Evolutionary conservation across 1,140 invertebrate genomes (phyloP), one percentile per base, ranked within the genome.

Genomic region (Polypedilum vanderplanki): DNA sequence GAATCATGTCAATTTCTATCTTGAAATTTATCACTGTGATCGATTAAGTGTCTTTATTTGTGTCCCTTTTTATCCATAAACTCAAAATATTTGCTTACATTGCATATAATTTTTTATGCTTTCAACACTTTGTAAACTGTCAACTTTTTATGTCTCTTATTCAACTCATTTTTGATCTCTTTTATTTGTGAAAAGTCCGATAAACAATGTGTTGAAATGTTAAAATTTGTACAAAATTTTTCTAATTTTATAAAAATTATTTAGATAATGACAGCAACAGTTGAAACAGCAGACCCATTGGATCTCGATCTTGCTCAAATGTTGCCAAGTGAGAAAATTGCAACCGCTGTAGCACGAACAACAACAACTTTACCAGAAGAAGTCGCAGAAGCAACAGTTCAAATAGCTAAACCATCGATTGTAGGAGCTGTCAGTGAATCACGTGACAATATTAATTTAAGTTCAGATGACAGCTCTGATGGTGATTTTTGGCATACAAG

Each of bases 221-320:
- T 1, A 33, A 1, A 33, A 3, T 33, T 33, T 33, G 24, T 33
- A 33, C 1, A 33, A 33, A 3, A 33, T 33, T 33, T 33, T 5
- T 33, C 24, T 33, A 33, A 33, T 12, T 57, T 57, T 12, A 12
- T 15, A 57, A 57, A 57, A 46, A 46, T 40, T 77, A 76, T 81
- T 79, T 86, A 95, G 91, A 94, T 96, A 79, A 93, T 95, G 90
- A 95, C 93, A 78, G 94, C 94, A 4, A 96, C 93, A 73, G 93
- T 96, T 78, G 93, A 96, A 85, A 95, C 94, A 76, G 94, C 93
- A 74, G 93, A 95, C 83, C 90, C 95, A 82, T 84, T 96, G 78
- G 91, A 93, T 81, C 17, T 67, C 1, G 86, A 91, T 77, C 88
- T 95, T 77, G 89, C 92, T 18, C 88, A 88, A 67, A 91, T 93